These are phyloP conservation scores for Vipera ursinii DNA, from an alignment of 2,797 vertebrate genomes.

Conservation along the genomic window DNA sequence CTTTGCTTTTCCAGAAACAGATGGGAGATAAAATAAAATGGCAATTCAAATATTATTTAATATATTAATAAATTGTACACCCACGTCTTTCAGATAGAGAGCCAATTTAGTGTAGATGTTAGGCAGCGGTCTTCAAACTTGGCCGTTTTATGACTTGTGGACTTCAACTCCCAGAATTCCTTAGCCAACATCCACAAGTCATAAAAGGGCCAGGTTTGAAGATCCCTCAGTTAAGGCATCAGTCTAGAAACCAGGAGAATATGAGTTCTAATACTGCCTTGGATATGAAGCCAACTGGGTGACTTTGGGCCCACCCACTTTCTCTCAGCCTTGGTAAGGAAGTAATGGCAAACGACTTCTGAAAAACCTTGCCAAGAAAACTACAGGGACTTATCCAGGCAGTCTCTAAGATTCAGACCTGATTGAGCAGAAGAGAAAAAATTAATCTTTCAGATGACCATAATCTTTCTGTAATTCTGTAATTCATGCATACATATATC, in stretches of 20 bases:
- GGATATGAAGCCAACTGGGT: not conserved
- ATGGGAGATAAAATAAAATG: not conserved
- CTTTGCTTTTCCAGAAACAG: not conserved
- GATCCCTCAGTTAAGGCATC: not conserved
- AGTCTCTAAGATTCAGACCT: not conserved
- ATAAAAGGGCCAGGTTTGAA: too few relatives aligned
- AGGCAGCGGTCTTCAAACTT: too few relatives aligned
- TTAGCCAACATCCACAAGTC: too few relatives aligned
- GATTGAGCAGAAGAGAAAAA: not conserved
- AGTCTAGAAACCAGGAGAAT: not conserved
- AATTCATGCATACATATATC: not conserved
- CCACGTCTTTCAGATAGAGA: not conserved
- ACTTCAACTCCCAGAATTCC: too few relatives aligned
- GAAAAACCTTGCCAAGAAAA: not conserved
- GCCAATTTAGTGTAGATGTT: not conserved
- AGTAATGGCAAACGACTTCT: not conserved
- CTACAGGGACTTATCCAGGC: not conserved
- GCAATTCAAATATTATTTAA: not conserved
- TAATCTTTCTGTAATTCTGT: not conserved
- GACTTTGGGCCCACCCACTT: not conserved
- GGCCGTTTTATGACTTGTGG: too few relatives aligned
- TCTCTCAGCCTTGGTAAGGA: not conserved
- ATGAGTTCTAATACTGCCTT: not conserved
- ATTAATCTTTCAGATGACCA: not conserved
- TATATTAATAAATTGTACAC: not conserved